Conservation (phyloP, 2,888 invertebrate species). For the Parapristionchus giblindavisi region DNA sequence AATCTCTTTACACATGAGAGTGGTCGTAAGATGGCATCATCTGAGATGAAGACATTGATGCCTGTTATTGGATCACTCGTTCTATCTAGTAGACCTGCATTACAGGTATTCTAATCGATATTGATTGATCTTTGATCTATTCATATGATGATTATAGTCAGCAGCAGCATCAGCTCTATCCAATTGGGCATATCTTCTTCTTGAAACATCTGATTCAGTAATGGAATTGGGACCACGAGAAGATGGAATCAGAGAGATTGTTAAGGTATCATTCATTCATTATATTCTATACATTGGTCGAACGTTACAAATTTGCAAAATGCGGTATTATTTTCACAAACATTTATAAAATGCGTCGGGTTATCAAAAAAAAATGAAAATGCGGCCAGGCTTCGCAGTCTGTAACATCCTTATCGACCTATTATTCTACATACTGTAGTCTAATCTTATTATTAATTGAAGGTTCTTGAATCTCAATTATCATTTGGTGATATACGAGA, state of each 20-base stretch:
- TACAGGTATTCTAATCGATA: slow-evolving; percentile 26
- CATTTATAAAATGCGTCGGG: too few species aligned
- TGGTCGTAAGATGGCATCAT: slow-evolving; percentile 19
- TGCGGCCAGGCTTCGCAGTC: too few species aligned
- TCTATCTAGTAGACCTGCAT: slow-evolving; percentile 12
- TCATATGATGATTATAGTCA: slow-evolving; percentile 42
- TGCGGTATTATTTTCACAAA: too few species aligned
- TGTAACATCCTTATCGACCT: too few species aligned
- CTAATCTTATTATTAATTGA: neutral
- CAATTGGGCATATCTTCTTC: slow-evolving; percentile 59
- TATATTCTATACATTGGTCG: too few species aligned
- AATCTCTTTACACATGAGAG: slow-evolving; percentile 33
- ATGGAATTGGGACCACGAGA: slow-evolving; percentile 64
- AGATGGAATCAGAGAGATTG: slow-evolving; percentile 59
- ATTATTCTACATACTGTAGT: too few species aligned
- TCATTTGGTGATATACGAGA: slow-evolving; percentile 48
- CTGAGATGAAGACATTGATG: slow-evolving; percentile 39
- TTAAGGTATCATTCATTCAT: slow-evolving; percentile 41
- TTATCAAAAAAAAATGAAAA: too few species aligned
- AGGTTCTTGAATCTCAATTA: slow-evolving; percentile 44
- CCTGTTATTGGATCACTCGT: slow-evolving; percentile 31
- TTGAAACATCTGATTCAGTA: slow-evolving; percentile 49
- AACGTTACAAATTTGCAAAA: too few species aligned
- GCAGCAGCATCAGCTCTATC: slow-evolving; percentile 59
- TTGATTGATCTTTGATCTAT: neutral